phyloP scores from a whole-genome alignment of 2,113 vertebrate species.

The Colistium nudipinnis region DNA sequence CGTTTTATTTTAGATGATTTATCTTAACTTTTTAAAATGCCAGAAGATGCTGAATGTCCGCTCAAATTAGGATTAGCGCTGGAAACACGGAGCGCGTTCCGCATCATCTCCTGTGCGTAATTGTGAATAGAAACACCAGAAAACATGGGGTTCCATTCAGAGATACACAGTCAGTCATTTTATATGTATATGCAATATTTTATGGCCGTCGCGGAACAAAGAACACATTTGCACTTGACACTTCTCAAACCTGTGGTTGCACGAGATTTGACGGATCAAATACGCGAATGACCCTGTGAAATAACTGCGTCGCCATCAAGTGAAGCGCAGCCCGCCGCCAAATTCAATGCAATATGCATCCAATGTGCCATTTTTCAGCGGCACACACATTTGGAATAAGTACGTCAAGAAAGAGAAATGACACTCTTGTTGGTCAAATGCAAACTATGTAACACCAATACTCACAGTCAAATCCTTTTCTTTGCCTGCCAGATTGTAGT shows the following conservation, averaged over 20 bases:
- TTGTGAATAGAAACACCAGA: not conserved
- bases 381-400: not conserved
- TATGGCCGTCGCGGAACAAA: not conserved
- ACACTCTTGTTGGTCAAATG: not conserved
- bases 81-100: conserved; percentile 1
- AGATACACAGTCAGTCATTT: not conserved
- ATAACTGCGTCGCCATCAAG: conserved; percentile 14
- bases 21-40: not conserved
- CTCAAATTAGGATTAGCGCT: not conserved
- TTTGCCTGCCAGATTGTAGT: conserved; percentile 34
- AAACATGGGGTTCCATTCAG: not conserved
- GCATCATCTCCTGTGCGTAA: conserved; percentile 30
- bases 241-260: not conserved
- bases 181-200: not conserved
- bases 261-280: not conserved
- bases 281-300: not conserved
- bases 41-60: not conserved
- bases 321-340: conserved; percentile 19
- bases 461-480: conserved; percentile 70
- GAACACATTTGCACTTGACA: not conserved
- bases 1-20: not conserved
- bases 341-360: conserved; percentile 38
- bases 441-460: conserved; percentile 30
- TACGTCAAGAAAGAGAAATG: not conserved
- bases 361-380: conserved; percentile 12